phyloP scores from a whole-genome alignment of 2,888 invertebrate genomes.

The Meandrusa payeni region DNA sequence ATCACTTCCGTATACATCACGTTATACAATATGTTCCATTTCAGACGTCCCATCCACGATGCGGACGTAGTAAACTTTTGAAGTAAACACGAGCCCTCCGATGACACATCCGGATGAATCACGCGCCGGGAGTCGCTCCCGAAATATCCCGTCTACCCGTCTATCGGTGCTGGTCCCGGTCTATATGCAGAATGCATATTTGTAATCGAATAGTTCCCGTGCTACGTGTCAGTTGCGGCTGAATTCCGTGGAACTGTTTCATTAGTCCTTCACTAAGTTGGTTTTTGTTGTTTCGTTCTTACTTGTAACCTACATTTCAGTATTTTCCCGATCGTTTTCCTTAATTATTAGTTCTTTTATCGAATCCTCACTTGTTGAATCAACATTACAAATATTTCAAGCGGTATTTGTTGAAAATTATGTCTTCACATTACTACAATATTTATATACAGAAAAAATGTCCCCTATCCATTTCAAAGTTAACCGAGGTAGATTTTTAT shows the following conservation, averaged over 20 bases:
- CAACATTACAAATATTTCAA: no score
- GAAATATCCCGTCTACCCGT: conserved; percentile 45
- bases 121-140: conserved; percentile 39
- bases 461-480: no score
- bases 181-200: conserved; percentile 8
- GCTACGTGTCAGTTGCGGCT: conserved; percentile 9
- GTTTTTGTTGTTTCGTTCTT: neutral
- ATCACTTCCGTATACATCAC: conserved; percentile 1
- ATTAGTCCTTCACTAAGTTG: neutral
- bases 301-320: neutral
- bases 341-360: neutral
- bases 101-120: conserved; percentile 52
- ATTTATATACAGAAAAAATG: no score
- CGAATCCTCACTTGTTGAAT: neutral
- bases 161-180: conserved; percentile 23
- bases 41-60: conserved; percentile 20
- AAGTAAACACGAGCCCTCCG: conserved; percentile 33
- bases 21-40: conserved; percentile 15
- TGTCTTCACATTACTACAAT: no score
- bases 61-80: conserved; percentile 28
- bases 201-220: conserved; percentile 17
- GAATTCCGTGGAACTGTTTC: neutral
- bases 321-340: neutral
- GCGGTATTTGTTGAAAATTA: no score
- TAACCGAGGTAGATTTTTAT: no score